Base-by-base conservation (phyloP, 2,888 invertebrate genomes). In the Lymantria monacha region DNA sequence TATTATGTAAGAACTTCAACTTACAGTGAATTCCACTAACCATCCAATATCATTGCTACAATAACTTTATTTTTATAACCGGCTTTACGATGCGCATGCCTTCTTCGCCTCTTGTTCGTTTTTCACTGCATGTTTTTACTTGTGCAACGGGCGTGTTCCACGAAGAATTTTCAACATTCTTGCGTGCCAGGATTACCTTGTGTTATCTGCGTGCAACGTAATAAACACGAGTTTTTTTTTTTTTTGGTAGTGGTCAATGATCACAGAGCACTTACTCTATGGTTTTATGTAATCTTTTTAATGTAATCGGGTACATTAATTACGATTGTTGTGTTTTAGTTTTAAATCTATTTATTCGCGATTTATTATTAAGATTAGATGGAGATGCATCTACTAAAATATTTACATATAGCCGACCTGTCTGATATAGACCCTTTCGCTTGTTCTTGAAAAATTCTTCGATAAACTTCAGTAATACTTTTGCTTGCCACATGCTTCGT, bases 61-160 rank as follows among this genome's bases (percentile, higher is more conserved):
- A 75, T 74, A 72, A 70, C 73, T 74, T 72, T 73, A 76, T 76
- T 74, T 76, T 76, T 78, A 72, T 62, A 74, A 72, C 77, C 69
- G 68, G 73, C 69, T 74, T 66, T 67, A 66, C 57, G 46, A 46
- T 40, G 58, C 63, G 63, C 63, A 63, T 61, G 57, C 66, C 66
- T 63, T 57, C 55, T 2, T 5, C 22, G 53, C 53, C 57, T 60
- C 61, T 63, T 58, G 46, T 51, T 57, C 52, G 59, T 69, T 30
- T 30, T 65, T 66, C 63, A 66, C 65, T 66, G 66, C 68, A 68
- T 66, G 66, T 69, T 69, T 43, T 69, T 67, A 64, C 63, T 64
- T 62, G 62, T 62, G 61, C 63, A 54, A 61, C 61, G 53, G 61
- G 55, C 63, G 51, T 61, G 59, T 69, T 70, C 67, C 58, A 63